Conservation (phyloP, 2,797 vertebrate species). For the Oophaga sylvatica region DNA sequence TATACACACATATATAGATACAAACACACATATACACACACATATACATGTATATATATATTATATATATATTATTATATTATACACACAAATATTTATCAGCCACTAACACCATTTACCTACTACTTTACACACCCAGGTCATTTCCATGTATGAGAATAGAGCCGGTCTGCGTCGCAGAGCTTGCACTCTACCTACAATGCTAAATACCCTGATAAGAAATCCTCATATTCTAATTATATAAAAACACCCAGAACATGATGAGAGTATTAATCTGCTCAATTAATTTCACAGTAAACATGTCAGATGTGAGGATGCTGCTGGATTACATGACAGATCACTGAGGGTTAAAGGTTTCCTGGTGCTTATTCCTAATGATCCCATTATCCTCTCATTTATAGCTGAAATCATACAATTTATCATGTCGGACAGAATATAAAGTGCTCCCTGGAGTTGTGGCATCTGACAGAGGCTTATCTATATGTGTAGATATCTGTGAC, state of each 20-base stretch:
- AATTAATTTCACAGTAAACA: background rate
- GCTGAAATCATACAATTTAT: slow-evolving; percentile 12
- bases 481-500: background rate
- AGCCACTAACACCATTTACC: no score
- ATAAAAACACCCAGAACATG: background rate
- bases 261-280: background rate
- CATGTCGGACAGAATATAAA: background rate
- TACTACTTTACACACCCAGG: no score
- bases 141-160: no score
- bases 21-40: no score
- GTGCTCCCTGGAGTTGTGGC: background rate
- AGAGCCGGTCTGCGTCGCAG: background rate
- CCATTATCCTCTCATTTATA: slow-evolving; percentile 1
- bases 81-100: no score
- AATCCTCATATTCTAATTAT: background rate
- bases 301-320: background rate
- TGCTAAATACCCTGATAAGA: background rate
- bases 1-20: no score
- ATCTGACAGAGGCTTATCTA: background rate
- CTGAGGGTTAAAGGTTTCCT: background rate
- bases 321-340: background rate
- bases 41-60: no score
- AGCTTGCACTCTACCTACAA: background rate
- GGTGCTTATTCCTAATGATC: background rate
- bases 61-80: background rate